Conservation (phyloP, 2,113 vertebrate species). For the Diglossa brunneiventris region DNA sequence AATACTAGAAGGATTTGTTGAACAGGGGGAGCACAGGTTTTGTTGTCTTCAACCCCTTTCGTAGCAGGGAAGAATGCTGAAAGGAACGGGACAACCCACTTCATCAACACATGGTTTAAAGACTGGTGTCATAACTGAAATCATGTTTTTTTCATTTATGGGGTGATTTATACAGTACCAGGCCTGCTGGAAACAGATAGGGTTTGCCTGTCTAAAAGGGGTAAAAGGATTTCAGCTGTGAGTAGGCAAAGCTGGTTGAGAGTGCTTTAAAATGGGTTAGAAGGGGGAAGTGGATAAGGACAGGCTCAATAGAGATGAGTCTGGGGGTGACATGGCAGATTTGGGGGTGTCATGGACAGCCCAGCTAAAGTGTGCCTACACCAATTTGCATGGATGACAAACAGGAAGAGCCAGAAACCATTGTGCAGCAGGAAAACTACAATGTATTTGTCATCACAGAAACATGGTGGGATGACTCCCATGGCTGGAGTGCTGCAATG, state of each 20-base stretch:
- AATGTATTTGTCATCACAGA: neutral
- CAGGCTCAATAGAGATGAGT: neutral
- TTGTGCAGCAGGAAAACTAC: neutral
- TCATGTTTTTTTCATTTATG: rapidly evolving
- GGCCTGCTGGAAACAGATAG: neutral
- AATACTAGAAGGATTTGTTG: too few species aligned
- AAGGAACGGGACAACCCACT: neutral
- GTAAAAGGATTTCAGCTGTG: rapidly evolving
- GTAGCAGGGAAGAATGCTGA: neutral
- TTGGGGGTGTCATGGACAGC: neutral
- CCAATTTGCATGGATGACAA: neutral
- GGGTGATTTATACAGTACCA: neutral
- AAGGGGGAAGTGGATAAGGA: neutral
- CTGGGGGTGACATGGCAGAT: neutral
- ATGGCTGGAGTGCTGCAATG: neutral
- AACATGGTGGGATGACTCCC: rapidly evolving
- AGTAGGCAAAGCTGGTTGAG: neutral
- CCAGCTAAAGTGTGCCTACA: neutral
- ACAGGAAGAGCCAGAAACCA: neutral
- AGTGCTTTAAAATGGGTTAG: neutral
- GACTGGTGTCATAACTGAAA: neutral
- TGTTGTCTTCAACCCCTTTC: neutral
- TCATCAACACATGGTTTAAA: neutral
- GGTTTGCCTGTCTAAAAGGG: neutral
- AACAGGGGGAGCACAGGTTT: neutral